phyloP scores from a whole-genome alignment of 2,888 invertebrate genomes.

The Diabrotica balteata region DNA sequence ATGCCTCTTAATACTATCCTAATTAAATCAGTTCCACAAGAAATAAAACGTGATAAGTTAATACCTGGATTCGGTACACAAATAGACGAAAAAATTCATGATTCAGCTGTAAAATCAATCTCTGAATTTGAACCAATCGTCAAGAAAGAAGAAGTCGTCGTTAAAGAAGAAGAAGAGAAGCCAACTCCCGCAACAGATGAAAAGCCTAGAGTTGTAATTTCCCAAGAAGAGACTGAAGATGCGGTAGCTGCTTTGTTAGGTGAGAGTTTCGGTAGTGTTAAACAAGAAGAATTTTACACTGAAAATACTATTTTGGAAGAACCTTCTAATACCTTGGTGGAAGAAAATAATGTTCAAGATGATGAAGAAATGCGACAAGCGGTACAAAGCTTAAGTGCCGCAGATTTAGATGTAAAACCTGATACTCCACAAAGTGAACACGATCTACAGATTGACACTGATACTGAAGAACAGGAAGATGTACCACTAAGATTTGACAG shows the following conservation, averaged over 20 bases:
- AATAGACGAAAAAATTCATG: slow-evolving; percentile 75
- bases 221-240: slow-evolving; percentile 92
- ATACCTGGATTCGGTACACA: slow-evolving; percentile 73
- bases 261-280: slow-evolving; percentile 79
- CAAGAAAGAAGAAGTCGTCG: slow-evolving; percentile 42
- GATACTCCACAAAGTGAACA: slow-evolving; percentile 86
- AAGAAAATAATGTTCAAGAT: slow-evolving; percentile 80
- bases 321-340: slow-evolving; percentile 60
- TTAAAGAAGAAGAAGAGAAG: slow-evolving; percentile 55
- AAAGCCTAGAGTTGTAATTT: slow-evolving; percentile 82
- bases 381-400: slow-evolving; percentile 77
- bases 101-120: slow-evolving; percentile 82
- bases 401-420: slow-evolving; percentile 77
- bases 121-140: slow-evolving; percentile 64
- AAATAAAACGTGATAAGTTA: slow-evolving; percentile 68
- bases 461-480: slow-evolving; percentile 79
- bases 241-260: slow-evolving; percentile 88
- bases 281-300: slow-evolving; percentile 61
- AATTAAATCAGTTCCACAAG: slow-evolving; percentile 62
- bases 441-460: slow-evolving; percentile 85
- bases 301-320: slow-evolving; percentile 63
- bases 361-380: slow-evolving; percentile 86
- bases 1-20: slow-evolving; percentile 60
- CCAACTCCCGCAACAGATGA: slow-evolving; percentile 67
- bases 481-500: slow-evolving; percentile 59